Evolutionary conservation across 1,140 invertebrate genomes (phyloP).

Genomic region (Fopius arisanus): DNA sequence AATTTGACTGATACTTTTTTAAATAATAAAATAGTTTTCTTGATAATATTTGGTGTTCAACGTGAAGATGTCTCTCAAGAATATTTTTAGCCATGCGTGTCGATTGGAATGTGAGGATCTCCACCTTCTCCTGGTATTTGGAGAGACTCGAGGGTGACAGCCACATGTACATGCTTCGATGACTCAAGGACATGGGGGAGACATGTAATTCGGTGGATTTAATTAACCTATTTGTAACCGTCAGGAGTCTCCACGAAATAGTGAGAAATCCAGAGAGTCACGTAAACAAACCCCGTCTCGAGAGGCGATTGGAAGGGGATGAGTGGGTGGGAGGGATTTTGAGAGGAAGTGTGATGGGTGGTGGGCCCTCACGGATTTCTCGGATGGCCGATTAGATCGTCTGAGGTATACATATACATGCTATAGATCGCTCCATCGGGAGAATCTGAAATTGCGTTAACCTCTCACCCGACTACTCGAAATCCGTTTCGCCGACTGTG

Average conservation of each 20-base stretch:
- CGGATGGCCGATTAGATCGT: conserved; percentile 32
- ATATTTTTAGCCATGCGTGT: too few relatives aligned
- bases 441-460: conserved; percentile 33
- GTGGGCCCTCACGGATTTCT: conserved; percentile 49
- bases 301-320: neutral
- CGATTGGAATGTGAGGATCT: too few relatives aligned
- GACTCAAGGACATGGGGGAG: conserved; percentile 42
- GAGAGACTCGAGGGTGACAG: neutral
- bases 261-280: conserved; percentile 47
- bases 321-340: neutral
- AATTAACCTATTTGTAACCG: conserved; percentile 61
- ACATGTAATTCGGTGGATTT: conserved; percentile 61
- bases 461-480: conserved; percentile 28
- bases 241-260: conserved; percentile 35
- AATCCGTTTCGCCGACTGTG: conserved; percentile 27
- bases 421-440: conserved; percentile 25
- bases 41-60: too few relatives aligned
- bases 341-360: neutral
- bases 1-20: too few relatives aligned
- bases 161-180: neutral
- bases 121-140: too few relatives aligned
- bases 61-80: too few relatives aligned
- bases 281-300: conserved; percentile 48
- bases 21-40: too few relatives aligned
- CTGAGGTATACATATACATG: conserved; percentile 24